Conservation (phyloP, 2,797 vertebrate genomes). For the Balearica regulorum region DNA sequence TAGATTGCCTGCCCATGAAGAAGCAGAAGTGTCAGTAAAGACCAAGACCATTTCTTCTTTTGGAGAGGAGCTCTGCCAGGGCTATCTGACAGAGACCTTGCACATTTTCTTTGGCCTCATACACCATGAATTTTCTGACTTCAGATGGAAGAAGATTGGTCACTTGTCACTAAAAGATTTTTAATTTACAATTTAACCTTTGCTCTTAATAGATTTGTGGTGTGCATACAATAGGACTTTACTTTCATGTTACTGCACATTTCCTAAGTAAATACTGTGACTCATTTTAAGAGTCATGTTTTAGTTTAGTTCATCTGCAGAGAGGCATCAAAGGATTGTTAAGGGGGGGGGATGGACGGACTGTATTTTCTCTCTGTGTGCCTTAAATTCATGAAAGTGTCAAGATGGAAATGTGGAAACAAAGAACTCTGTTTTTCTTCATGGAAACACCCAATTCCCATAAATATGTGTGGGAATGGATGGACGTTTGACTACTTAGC, state of each 20-base stretch:
- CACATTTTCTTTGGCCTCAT: background rate
- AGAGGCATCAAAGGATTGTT: background rate
- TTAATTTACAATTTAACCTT: background rate
- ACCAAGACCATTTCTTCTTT: background rate
- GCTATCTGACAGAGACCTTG: background rate
- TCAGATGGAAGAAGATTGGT: background rate
- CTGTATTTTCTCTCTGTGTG: background rate
- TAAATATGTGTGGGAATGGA: background rate
- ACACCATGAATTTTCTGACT: background rate
- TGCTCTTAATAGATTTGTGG: background rate
- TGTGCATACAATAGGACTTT: background rate
- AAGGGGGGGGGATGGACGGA: background rate
- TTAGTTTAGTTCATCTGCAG: background rate
- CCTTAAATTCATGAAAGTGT: background rate
- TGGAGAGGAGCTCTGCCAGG: background rate
- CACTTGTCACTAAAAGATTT: background rate
- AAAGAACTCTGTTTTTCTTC: background rate
- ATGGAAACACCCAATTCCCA: background rate
- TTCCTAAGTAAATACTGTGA: background rate
- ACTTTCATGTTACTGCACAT: background rate
- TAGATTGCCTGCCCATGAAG: background rate
- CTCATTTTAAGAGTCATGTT: background rate
- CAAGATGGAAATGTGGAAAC: background rate
- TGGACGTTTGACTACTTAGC: background rate
- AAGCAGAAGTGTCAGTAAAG: background rate